Evolutionary conservation across 1,140 invertebrate genomes (phyloP).

Genomic region (Hormaphis cornu): DNA sequence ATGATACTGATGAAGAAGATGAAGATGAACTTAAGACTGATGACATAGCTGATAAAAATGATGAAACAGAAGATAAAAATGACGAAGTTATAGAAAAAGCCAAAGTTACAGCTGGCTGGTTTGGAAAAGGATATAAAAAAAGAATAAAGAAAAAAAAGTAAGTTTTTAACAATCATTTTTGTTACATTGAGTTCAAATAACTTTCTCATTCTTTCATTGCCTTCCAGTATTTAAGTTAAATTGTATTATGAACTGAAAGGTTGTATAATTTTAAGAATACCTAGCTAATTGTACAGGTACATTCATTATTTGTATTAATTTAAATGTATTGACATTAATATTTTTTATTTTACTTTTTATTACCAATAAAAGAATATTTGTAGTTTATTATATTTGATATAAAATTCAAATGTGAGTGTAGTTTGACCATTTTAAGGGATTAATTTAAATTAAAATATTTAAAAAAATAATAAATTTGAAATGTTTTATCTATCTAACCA

Average conservation of each 20-base stretch:
- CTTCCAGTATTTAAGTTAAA: constrained; percentile 19
- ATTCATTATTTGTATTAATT: neutral
- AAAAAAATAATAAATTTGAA: too few relatives aligned
- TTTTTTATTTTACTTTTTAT: too few relatives aligned
- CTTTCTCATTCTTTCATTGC: neutral
- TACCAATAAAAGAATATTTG: too few relatives aligned
- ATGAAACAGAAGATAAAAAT: constrained; percentile 28
- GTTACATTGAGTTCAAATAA: neutral
- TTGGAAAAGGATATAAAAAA: constrained; percentile 53
- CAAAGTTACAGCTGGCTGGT: constrained; percentile 53
- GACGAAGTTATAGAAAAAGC: constrained; percentile 42
- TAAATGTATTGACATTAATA: neutral
- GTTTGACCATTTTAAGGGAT: too few relatives aligned
- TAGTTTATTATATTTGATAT: too few relatives aligned
- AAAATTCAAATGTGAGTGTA: too few relatives aligned
- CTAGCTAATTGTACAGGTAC: neutral
- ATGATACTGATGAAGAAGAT: constrained; percentile 32
- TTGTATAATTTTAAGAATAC: neutral
- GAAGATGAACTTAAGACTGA: constrained; percentile 25
- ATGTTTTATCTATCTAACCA: too few relatives aligned
- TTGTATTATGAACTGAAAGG: neutral
- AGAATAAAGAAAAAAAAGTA: constrained; percentile 47
- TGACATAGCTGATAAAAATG: constrained; percentile 10
- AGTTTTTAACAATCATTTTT: neutral
- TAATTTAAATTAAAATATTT: too few relatives aligned